Conservation (phyloP, 1,140 invertebrate species). For the Elymnias hypermnestra region DNA sequence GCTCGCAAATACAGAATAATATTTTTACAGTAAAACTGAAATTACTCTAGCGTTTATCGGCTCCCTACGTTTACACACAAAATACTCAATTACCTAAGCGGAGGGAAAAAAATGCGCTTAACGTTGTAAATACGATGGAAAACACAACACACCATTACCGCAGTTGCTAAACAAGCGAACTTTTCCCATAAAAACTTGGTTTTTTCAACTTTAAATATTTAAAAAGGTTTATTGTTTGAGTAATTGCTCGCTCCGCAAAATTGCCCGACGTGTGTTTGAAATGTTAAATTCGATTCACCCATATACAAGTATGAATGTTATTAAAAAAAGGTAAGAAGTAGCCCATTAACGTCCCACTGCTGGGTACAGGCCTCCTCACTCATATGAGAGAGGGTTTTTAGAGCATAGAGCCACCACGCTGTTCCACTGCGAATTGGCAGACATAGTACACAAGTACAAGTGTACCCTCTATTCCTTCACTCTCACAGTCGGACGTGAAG, state of each 20-base stretch:
- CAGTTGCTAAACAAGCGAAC: slow-evolving; percentile 60
- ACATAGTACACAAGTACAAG: no score
- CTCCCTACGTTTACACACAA: slow-evolving; percentile 53
- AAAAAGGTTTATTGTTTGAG: slow-evolving; percentile 46
- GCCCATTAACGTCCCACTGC: no score
- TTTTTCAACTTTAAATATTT: slow-evolving; percentile 60
- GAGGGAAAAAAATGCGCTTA: slow-evolving; percentile 40
- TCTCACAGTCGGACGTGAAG: no score
- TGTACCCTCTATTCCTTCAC: no score
- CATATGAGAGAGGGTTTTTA: no score
- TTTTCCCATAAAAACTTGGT: slow-evolving; percentile 62
- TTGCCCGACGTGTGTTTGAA: slow-evolving; percentile 51
- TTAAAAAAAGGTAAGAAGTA: no score
- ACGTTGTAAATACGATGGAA: slow-evolving; percentile 51
- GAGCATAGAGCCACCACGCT: no score
- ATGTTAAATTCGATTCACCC: slow-evolving; percentile 66
- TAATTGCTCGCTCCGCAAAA: slow-evolving; percentile 55
- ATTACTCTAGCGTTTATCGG: slow-evolving; percentile 54
- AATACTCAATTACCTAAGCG: slow-evolving; percentile 68
- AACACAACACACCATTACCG: slow-evolving; percentile 49
- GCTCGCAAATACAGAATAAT: slow-evolving; percentile 23
- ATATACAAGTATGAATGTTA: no score
- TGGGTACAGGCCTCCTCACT: no score
- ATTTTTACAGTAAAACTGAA: slow-evolving; percentile 40
- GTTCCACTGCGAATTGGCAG: no score